Evolutionary conservation across 2,888 invertebrate species (phyloP), one percentile per base, ranked within the genome.

Genomic region (Acronicta leporina): DNA sequence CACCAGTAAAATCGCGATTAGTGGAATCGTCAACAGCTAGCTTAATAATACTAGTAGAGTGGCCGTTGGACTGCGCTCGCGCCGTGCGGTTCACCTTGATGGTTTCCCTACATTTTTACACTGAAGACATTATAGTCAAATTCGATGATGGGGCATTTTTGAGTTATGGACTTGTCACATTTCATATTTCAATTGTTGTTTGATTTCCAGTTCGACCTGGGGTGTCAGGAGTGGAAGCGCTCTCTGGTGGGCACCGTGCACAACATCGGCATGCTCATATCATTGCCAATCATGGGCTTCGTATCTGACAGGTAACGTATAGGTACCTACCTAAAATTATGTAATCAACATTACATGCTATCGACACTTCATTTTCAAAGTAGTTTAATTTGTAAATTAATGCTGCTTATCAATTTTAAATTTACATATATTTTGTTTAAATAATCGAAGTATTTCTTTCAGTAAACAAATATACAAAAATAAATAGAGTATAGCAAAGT

Each of bases 161-260:
- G 33, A 11, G 4, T 33, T 11, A n/a, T n/a, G n/a, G 38, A 33
- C 13, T 48, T 11, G 5, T 35, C 20, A 35, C 44, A 41, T 61
- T 57, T 48, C 44, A 62, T 55, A 62, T 41, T 46, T 55, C 50
- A 50, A 38, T 57, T 38, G 27, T 63, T 63, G 42, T 55, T 20
- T 63, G 47, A 43, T 75, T 88, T 88, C 30, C 88, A 96, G 96
- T 96, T 96, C 82, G 88, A 91, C 63, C 85, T 96, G 65, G 95
- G 95, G 16, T 96, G 96, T 75, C 94, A 95, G 62, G 94, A 95
- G 63, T 96, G 96, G 96, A 96, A 95, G 88, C 90, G 96, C 60
- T 95, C 96, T 0, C 79, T 96, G 77, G 95, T 96, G 71, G 96
- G 96, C 42, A 96, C 96, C 8, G 88, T 96, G 47, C 96, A 96